Percentiles rank a stretch among this genome's conserved stretches.
phyloP scores from a whole-genome alignment of 64 coral and sea anemone genomes.

The Actinia equina region DNA sequence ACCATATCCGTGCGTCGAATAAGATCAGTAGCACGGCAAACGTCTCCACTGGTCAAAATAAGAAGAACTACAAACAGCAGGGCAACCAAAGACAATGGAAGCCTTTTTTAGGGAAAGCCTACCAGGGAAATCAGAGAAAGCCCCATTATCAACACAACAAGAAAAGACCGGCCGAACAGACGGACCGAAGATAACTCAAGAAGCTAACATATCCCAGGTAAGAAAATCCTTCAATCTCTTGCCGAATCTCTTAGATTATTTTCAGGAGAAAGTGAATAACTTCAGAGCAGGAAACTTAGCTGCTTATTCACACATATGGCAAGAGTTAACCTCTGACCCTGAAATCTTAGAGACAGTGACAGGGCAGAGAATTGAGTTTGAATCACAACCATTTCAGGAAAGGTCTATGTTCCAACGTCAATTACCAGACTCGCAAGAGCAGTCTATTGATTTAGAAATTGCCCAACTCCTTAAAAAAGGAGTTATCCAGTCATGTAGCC shows the following conservation, averaged over 20 bases:
- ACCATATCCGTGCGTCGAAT: not conserved
- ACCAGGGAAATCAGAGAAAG: not conserved
- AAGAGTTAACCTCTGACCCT: slow-evolving; percentile 49
- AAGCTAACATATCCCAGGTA: not conserved
- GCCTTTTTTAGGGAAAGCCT: slow-evolving; percentile 8
- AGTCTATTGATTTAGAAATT: too few species aligned
- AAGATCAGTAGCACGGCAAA: not conserved
- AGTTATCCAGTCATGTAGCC: not conserved
- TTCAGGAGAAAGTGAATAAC: slow-evolving; percentile 9
- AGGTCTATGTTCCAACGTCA: not conserved
- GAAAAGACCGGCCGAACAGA: not conserved
- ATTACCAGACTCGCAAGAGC: not conserved
- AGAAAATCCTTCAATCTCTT: not conserved
- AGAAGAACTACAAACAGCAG: too few species aligned
- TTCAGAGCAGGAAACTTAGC: slow-evolving; percentile 36
- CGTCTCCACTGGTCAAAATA: too few species aligned
- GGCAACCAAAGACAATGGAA: not conserved
- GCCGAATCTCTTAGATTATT: slow-evolving; percentile 17
- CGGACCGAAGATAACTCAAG: too few species aligned
- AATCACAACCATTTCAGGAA: slow-evolving; percentile 24
- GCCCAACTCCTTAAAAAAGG: too few species aligned
- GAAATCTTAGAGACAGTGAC: slow-evolving; percentile 53
- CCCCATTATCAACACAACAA: not conserved
- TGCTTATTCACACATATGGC: slow-evolving; percentile 33
- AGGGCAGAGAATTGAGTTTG: slow-evolving; percentile 51